Evolutionary conservation across 2,113 vertebrate genomes (phyloP), one percentile per base, ranked within the genome.

Genomic region (Telmatochromis bifrenatus): DNA sequence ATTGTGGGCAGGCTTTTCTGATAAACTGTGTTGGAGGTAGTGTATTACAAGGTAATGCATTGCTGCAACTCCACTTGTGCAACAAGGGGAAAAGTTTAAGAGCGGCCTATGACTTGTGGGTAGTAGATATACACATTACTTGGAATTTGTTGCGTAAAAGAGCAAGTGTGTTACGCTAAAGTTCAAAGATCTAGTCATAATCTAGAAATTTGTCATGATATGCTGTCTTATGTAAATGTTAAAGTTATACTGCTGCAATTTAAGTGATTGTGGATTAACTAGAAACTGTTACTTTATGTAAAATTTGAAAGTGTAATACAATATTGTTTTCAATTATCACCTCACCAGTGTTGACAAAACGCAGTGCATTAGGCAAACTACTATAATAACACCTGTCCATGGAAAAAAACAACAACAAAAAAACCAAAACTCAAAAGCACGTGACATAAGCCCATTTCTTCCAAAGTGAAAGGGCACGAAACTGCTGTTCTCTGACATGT

Each of bases 401-500:
- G 23, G 9, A 79, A 79, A 84, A 70, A 33, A 42, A 21, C 70
- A 62, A 62, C 28, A 62, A 17, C 9, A 83, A 80, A 56, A 49
- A 77, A 75, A 19, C 0, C 84, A 19, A 33, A 33, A 33, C 84
- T 54, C 53, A 81, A 4, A 73, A 90, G 47, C 84, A 88, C 58
- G 70, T 49, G 86, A 86, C 77, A 60, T 8, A 33, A 49, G 21
- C 51, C 58, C 7, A 7, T 58, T 82, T 82, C 14, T 68, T 70
- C 86, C 37, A 84, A 54, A 90, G 79, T 49, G 60, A 83, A 89
- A 83, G 49, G 39, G 53, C 65, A 83, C 42, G 80, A 87, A 88
- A 94, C 87, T 84, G 49, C 85, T 65, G 89, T 90, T 90, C 87
- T 92, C 82, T 73, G 68, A 93, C 93, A 91, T 31, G 58, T 93